Percentiles rank a stretch among this genome's conserved stretches.
These are phyloP conservation scores for Drepanosiphum platanoidis DNA, from an alignment of 2,888 invertebrate species.

Conservation along the genomic window DNA sequence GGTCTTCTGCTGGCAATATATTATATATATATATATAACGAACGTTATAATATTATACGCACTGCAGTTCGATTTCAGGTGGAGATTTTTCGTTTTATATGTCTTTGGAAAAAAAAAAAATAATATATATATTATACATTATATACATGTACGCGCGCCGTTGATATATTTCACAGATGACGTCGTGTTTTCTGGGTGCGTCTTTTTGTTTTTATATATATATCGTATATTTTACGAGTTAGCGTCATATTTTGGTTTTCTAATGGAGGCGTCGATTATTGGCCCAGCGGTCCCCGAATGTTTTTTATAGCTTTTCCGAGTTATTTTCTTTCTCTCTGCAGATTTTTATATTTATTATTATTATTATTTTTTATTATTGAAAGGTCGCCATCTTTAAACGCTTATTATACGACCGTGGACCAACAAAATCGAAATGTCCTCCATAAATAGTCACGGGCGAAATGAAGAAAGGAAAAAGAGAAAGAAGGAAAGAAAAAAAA, in stretches of 20 bases:
- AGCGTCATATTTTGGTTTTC: constrained; percentile 36
- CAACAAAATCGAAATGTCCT: constrained; percentile 9
- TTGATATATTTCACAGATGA: not conserved
- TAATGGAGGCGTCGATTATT: constrained; percentile 46
- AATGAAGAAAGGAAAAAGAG: constrained; percentile 9
- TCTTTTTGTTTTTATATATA: not conserved
- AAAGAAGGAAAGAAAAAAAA: not conserved
- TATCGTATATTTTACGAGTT: not conserved
- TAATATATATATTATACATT: not conserved
- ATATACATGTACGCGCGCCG: not conserved
- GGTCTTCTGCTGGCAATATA: not conserved
- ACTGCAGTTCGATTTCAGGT: not conserved
- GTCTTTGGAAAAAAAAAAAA: not conserved
- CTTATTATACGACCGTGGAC: constrained; percentile 41
- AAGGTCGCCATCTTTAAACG: constrained; percentile 46
- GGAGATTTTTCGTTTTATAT: not conserved
- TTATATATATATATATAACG: not conserved
- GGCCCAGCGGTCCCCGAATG: constrained; percentile 33
- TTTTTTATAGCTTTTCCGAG: constrained; percentile 23
- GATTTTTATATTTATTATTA: constrained; percentile 20
- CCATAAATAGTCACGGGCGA: constrained; percentile 37
- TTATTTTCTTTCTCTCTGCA: not conserved
- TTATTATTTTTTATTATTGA: constrained; percentile 36
- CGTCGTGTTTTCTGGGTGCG: not conserved
- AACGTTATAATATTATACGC: not conserved